Evolutionary conservation across 2,797 vertebrate species (phyloP), one percentile per base, ranked within the genome.

Genomic region (Schizopygopsis malacanthus): DNA sequence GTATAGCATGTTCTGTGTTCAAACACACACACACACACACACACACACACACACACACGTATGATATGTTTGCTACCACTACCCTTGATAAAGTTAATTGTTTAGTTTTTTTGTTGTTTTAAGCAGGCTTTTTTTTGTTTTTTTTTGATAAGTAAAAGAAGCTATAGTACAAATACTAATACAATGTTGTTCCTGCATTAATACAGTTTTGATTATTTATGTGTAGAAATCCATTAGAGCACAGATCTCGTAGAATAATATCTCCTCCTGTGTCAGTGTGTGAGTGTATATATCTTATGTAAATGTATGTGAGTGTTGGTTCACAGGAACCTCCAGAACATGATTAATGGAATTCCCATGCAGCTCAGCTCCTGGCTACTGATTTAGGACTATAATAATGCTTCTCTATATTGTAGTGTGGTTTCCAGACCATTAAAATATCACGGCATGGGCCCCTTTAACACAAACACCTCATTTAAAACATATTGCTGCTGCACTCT

Each of bases 341-440:
- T 95, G 95, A 96, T 95, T 94, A 95, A 96, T 96, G 94, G 91
- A 93, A 93, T 94, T 94, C 93, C 92, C 92, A 91, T 92, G 90
- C 92, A 91, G 90, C 90, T 81, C 9, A 86, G 91, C 91, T 73
- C 52, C 92, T 93, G 93, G 89, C 92, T 92, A 93, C 94, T 95
- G 94, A 96, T 96, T 95, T 95, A 95, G 92, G 93, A 93, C 93
- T 93, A 94, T 95, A 95, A 95, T 95, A 95, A 95, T 95, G 92
- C 92, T 92, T 93, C 93, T 92, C 91, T 69, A 93, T 94, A 95
- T 95, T 94, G 94, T 93, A 89, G 91, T 93, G 93, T 91, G 93
- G 92, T 93, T 94, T 95, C 92, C 90, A 92, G 93, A 88, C 93
- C 93, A 96, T 96, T 96, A 95, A 95, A 95, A 94, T 90, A 93